phyloP scores from a whole-genome alignment of 2,797 vertebrate genomes.

The Macropus fuliginosus region DNA sequence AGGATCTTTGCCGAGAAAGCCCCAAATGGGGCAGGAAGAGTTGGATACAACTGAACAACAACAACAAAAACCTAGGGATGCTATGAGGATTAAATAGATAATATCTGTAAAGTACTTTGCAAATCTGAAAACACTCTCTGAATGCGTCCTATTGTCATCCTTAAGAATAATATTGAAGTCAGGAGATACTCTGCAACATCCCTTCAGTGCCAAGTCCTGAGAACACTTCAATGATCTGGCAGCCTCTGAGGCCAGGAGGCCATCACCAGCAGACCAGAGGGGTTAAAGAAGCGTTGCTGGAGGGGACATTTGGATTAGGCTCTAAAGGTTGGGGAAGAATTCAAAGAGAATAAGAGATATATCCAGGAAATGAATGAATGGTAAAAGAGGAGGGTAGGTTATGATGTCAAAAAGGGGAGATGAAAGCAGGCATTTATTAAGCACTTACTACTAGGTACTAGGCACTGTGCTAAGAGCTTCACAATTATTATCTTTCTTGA shows the following conservation, averaged over 20 bases:
- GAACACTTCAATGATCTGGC: too few species aligned
- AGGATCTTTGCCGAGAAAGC: background rate
- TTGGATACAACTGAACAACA: background rate
- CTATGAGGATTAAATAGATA: background rate
- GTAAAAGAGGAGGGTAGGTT: background rate
- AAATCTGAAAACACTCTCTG: background rate
- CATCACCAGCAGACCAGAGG: background rate
- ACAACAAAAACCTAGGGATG: background rate
- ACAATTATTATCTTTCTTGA: background rate
- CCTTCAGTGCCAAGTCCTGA: too few species aligned
- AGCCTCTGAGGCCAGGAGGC: too few species aligned
- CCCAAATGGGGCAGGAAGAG: background rate
- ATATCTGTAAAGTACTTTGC: background rate
- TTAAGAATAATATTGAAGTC: background rate
- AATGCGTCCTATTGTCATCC: background rate
- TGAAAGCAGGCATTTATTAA: background rate
- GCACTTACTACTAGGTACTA: background rate
- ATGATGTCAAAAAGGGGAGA: background rate
- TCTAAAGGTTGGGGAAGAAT: constrained; percentile 57
- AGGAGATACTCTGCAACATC: too few species aligned
- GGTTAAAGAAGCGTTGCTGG: constrained; percentile 35
- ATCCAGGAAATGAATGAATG: background rate
- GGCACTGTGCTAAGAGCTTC: background rate
- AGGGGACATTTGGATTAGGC: constrained; percentile 62
- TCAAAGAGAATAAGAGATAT: background rate